Evolutionary conservation across 2,888 invertebrate genomes (phyloP).

Genomic region (Aradus depressus): DNA sequence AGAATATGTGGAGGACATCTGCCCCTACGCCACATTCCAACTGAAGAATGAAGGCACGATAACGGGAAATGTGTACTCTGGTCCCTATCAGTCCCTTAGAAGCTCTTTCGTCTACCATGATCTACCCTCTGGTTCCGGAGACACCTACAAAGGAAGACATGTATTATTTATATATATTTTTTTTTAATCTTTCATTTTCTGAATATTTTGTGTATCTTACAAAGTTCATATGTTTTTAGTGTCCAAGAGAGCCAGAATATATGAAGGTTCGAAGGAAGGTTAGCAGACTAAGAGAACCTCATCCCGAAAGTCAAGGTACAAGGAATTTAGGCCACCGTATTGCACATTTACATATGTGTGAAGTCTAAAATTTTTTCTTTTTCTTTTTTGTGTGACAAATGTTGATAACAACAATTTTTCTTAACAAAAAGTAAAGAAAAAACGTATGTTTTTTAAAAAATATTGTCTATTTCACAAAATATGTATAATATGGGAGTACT

Average conservation of each 20-base stretch:
- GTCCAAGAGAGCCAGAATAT: slow-evolving; percentile 64
- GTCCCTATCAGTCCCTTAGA: slow-evolving; percentile 73
- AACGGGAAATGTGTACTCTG: slow-evolving; percentile 78
- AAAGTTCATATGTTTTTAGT: slow-evolving; percentile 38
- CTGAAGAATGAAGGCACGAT: slow-evolving; percentile 82
- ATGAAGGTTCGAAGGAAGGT: slow-evolving; percentile 76
- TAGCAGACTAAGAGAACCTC: slow-evolving; percentile 62
- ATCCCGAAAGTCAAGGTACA: slow-evolving; percentile 73
- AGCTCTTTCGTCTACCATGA: slow-evolving; percentile 82
- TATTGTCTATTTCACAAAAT: too few relatives aligned
- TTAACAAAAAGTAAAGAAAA: too few relatives aligned
- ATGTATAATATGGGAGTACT: too few relatives aligned
- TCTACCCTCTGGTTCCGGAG: slow-evolving; percentile 44
- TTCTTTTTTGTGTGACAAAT: too few relatives aligned
- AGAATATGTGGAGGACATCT: slow-evolving; percentile 88
- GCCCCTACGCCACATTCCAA: slow-evolving; percentile 87
- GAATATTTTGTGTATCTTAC: background rate
- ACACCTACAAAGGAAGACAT: slow-evolving; percentile 62
- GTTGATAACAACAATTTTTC: too few relatives aligned
- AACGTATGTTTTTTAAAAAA: too few relatives aligned
- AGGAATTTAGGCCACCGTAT: too few relatives aligned
- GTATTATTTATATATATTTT: slow-evolving; percentile 37
- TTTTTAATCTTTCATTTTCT: slow-evolving; percentile 2
- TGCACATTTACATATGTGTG: too few relatives aligned
- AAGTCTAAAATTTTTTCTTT: too few relatives aligned